These are phyloP conservation scores for Petrocephalus zakoni DNA, from an alignment of 2,113 vertebrate species.

Conservation along the genomic window DNA sequence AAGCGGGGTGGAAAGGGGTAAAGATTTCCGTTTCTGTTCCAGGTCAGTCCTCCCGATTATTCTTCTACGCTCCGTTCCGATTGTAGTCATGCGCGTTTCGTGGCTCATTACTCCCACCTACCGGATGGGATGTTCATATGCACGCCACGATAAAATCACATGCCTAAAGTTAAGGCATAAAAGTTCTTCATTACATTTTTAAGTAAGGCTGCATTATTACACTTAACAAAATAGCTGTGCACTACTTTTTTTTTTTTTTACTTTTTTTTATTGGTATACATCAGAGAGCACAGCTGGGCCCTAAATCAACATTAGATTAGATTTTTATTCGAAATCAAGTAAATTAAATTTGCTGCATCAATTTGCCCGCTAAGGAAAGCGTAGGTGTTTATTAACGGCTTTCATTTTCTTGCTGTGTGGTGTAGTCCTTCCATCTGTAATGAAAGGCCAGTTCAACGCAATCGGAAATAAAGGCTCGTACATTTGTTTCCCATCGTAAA, in stretches of 20 bases:
- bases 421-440: background rate
- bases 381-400: background rate
- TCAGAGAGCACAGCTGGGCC: background rate
- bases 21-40: slow-evolving; percentile 3
- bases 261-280: background rate
- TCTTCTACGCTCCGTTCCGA: background rate
- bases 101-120: background rate
- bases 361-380: background rate
- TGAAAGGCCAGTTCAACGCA: background rate
- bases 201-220: background rate
- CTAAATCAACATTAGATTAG: background rate
- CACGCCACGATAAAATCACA: background rate
- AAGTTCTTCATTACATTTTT: background rate
- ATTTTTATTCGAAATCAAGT: background rate
- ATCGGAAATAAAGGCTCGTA: background rate
- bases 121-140: background rate
- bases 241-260: too few relatives aligned
- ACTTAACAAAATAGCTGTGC: background rate
- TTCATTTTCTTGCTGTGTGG: background rate
- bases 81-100: too few relatives aligned
- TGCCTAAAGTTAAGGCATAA: background rate
- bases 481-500: background rate
- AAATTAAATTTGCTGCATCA: background rate
- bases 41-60: background rate
- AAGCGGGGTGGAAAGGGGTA: background rate